Base-by-base conservation (phyloP, 2,888 invertebrate genomes). In the Teinopalpus imperialis region DNA sequence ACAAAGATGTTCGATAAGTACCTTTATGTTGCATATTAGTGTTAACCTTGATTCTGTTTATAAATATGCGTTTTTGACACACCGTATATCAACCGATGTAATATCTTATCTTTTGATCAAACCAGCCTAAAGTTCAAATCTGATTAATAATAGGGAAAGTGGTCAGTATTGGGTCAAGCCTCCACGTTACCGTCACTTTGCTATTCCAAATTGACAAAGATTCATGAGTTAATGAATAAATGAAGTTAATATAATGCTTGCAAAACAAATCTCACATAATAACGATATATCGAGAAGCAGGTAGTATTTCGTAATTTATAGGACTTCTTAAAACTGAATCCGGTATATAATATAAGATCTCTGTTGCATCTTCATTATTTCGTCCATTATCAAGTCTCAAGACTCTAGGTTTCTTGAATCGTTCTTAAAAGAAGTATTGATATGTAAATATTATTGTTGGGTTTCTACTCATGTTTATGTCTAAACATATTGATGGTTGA, bases 191-290 rank as follows among this genome's bases (percentile, higher is more conserved):
- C 27, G 36, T 35, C 48, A 31, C 27, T 46, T 43, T 36, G 48
- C 35, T 46, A 56, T 57, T 45, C 57, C 49, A 53, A 59, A 51
- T 58, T 67, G 73, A 76, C 74, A 73, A 58, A 62, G 61, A 69
- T 46, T 18, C 27, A 40, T 40, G 27, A 40, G n/a, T 6, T 40
- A n/a, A n/a, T n/a, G n/a, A n/a, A n/a, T n/a, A n/a, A n/a, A n/a
- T n/a, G n/a, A n/a, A n/a, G n/a, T n/a, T n/a, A n/a, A n/a, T 49
- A 56, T 62, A 56, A 55, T 59, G 50, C 55, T 57, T 56, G 48
- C 51, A 35, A n/a, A 6, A 7, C 5, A 14, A 10, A 9, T 23
- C 3, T 16, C 24, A 26, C 16, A 16, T 36, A 26, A 7, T 18
- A 18, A 4, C 26, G 26, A 26, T 16, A n/a, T 9, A 16, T 21